phyloP scores from a whole-genome alignment of 2,888 invertebrate species.

The Phrixothrix hirtus region DNA sequence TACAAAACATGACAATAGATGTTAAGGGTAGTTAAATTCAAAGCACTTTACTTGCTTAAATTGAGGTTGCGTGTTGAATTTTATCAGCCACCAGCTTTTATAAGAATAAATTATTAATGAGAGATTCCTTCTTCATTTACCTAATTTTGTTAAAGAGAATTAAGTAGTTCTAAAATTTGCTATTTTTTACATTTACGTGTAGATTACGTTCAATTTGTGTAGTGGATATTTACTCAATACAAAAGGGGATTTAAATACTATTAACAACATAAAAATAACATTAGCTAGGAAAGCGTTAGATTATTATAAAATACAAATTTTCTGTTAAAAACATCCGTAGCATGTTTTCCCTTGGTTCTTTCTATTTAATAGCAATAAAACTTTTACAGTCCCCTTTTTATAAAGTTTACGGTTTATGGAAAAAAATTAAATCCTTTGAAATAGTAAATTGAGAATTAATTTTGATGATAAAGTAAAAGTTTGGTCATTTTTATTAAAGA shows the following conservation, averaged over 20 bases:
- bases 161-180: slow-evolving; percentile 1
- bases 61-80: slow-evolving; percentile 20
- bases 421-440: not conserved
- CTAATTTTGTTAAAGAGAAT: slow-evolving; percentile 11
- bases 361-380: too few species aligned
- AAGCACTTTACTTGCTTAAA: slow-evolving; percentile 15
- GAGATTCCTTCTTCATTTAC: slow-evolving; percentile 15
- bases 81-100: slow-evolving; percentile 16
- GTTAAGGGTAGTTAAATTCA: slow-evolving; percentile 13
- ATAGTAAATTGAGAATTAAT: not conserved
- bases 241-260: too few species aligned
- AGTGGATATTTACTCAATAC: not conserved
- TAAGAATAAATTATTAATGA: slow-evolving; percentile 19
- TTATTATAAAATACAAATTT: too few species aligned
- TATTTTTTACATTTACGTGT: not conserved
- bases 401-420: not conserved
- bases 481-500: too few species aligned
- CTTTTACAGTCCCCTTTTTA: too few species aligned
- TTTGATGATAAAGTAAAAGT: too few species aligned
- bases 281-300: too few species aligned
- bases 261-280: too few species aligned
- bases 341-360: too few species aligned
- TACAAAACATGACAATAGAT: slow-evolving; percentile 20
- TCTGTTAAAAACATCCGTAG: too few species aligned
- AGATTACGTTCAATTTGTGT: not conserved